A percentile compares a stretch with the other conserved stretches of the same genome.
These are phyloP conservation scores for Rostratula benghalensis DNA, from an alignment of 2,113 vertebrate genomes.

Conservation along the genomic window DNA sequence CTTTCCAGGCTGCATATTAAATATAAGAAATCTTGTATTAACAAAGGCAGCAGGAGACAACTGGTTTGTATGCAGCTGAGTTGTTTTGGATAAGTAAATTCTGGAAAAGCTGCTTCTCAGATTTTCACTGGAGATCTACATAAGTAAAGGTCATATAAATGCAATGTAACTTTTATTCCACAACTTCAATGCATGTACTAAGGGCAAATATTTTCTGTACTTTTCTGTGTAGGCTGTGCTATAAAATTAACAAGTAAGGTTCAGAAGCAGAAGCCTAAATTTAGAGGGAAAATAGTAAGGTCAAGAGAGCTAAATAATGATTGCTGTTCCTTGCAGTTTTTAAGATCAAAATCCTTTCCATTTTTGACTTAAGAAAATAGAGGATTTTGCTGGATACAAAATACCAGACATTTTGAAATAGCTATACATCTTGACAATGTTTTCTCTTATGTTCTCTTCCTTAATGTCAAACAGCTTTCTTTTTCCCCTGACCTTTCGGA, in stretches of 20 bases:
- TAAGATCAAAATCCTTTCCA: neutral
- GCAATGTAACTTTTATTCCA: neutral
- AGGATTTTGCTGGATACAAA: neutral
- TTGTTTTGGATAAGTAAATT: neutral
- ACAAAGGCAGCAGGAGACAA: neutral
- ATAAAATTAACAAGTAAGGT: neutral
- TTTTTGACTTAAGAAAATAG: neutral
- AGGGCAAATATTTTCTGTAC: neutral
- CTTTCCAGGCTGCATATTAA: neutral
- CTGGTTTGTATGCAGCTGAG: neutral
- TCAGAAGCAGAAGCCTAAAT: neutral
- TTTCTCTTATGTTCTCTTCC: neutral
- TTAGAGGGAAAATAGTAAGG: neutral
- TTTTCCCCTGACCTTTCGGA: neutral
- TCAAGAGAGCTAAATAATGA: neutral
- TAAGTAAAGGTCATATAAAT: neutral
- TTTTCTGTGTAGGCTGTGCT: neutral
- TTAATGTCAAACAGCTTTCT: neutral
- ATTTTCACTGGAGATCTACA: neutral
- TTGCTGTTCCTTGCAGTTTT: neutral
- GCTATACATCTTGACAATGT: neutral
- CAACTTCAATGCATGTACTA: neutral
- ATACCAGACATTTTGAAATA: neutral
- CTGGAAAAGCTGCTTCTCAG: neutral
- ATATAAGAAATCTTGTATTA: neutral